Conservation (phyloP, 2,888 invertebrate species). For the Ametastegia equiseti region DNA sequence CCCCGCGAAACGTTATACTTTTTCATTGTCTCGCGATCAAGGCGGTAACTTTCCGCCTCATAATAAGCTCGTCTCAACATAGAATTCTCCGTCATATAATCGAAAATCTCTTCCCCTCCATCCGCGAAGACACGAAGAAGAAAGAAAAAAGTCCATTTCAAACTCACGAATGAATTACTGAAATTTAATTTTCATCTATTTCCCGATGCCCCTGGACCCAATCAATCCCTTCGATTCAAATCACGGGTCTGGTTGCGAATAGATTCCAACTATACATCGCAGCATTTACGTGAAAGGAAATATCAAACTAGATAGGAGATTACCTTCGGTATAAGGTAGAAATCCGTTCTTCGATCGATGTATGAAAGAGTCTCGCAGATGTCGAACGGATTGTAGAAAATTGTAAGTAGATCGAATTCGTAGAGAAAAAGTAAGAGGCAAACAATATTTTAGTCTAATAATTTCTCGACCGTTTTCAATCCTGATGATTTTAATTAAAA, state of each 20-base stretch:
- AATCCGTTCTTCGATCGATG: neutral
- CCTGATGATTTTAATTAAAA: neutral
- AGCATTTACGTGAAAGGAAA: conserved; percentile 14
- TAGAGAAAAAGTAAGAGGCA: too few relatives aligned
- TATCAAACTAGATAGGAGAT: conserved; percentile 2
- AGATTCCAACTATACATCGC: neutral
- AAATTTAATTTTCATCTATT: neutral
- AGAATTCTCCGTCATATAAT: neutral
- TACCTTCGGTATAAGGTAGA: neutral
- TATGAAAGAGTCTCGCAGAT: neutral
- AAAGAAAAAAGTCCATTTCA: neutral
- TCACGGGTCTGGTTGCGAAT: neutral
- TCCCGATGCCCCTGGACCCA: neutral
- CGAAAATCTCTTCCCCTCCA: neutral
- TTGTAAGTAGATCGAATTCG: too few relatives aligned
- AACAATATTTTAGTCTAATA: too few relatives aligned
- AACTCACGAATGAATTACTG: neutral
- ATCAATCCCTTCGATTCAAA: neutral
- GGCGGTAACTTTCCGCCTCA: conserved; percentile 24
- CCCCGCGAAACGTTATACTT: neutral
- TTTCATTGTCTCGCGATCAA: conserved; percentile 13
- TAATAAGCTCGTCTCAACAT: conserved; percentile 7
- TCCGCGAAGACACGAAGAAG: neutral
- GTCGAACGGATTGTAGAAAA: neutral
- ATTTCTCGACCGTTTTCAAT: neutral